Conservation (phyloP, 2,888 invertebrate species). For the Orthosia gothica region DNA sequence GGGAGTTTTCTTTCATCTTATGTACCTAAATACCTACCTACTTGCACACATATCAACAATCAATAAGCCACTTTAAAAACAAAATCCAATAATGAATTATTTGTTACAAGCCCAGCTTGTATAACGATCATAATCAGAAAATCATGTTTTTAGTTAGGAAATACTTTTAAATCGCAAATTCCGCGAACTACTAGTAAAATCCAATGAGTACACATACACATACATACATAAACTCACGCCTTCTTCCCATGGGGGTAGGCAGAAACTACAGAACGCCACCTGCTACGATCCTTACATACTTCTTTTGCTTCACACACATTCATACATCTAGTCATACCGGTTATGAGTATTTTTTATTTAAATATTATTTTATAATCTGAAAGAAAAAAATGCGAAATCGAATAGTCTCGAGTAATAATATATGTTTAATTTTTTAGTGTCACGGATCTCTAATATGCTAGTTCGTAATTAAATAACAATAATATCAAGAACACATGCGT, state of each 20-base stretch:
- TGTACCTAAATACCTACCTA: neutral
- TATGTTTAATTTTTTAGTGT: neutral
- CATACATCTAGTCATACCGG: too few relatives aligned
- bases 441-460: slow-evolving; percentile 63
- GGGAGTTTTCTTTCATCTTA: slow-evolving; percentile 24
- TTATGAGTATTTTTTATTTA: neutral
- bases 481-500: slow-evolving; percentile 54
- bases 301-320: too few relatives aligned
- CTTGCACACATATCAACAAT: neutral
- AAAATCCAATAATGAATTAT: neutral
- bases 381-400: neutral
- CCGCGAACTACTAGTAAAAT: too few relatives aligned
- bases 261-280: too few relatives aligned
- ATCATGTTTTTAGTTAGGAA: neutral
- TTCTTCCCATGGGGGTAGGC: too few relatives aligned
- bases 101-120: neutral
- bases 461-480: slow-evolving; percentile 55
- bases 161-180: too few relatives aligned
- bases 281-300: too few relatives aligned
- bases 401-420: neutral
- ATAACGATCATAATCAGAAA: neutral
- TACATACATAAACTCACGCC: too few relatives aligned
- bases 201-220: too few relatives aligned
- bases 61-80: too few relatives aligned
- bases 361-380: too few relatives aligned